Conservation (phyloP, 2,888 invertebrate species). For the Tenthredo amoena region DNA sequence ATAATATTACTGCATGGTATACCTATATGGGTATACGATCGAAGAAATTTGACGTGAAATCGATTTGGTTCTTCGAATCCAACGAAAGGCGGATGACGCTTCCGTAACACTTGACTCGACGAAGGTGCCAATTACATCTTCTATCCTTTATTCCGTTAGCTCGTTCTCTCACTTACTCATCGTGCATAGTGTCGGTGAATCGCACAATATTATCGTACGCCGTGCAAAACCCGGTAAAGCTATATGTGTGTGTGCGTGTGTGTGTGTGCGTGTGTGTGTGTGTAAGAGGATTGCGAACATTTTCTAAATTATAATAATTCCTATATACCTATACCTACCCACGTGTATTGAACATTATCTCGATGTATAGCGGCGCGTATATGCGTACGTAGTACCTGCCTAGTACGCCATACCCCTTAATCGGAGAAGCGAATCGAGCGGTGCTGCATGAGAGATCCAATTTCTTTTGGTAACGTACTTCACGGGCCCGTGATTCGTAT, state of each 20-base stretch:
- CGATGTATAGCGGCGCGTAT: background rate
- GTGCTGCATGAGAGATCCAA: constrained; percentile 29
- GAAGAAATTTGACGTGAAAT: constrained; percentile 32
- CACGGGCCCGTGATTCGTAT: constrained; percentile 37
- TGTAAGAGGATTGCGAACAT: background rate
- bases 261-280: too few relatives aligned
- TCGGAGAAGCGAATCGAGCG: constrained; percentile 40
- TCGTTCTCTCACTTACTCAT: background rate
- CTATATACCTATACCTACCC: background rate
- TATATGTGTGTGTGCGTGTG: too few relatives aligned
- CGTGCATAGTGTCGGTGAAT: background rate
- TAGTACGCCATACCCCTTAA: constrained; percentile 10
- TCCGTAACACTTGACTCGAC: constrained; percentile 37
- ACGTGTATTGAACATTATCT: background rate
- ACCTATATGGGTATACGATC: background rate
- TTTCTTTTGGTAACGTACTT: constrained; percentile 43
- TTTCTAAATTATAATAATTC: constrained; percentile 26
- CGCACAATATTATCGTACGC: background rate
- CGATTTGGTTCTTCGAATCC: constrained; percentile 36
- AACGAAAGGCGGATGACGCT: constrained; percentile 26
- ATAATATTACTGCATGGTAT: constrained; percentile 12
- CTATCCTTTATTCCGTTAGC: constrained; percentile 10
- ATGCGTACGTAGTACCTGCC: background rate
- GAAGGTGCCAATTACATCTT: constrained; percentile 35
- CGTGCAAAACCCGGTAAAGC: background rate